Evolutionary conservation across 2,888 invertebrate genomes (phyloP).

Genomic region (Drosophila mercatorum): DNA sequence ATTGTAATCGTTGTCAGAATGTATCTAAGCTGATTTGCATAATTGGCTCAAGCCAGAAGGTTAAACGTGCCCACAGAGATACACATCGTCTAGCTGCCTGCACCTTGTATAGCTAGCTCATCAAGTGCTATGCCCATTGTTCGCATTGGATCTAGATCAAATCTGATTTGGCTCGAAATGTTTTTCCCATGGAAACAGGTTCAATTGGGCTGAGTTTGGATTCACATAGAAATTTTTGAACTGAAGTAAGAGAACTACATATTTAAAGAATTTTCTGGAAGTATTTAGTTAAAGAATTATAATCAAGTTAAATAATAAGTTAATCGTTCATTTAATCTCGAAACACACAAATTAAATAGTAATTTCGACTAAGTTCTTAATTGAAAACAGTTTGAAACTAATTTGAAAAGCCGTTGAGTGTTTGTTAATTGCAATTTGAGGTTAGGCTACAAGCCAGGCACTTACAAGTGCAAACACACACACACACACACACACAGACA

Average conservation of each 20-base stretch:
- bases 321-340: not conserved
- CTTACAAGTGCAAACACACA: conserved; percentile 8
- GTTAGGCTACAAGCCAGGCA: conserved; percentile 21
- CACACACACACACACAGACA: not conserved
- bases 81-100: not conserved
- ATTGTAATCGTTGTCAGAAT: conserved; percentile 27
- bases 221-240: not conserved
- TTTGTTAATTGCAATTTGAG: conserved; percentile 18
- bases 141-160: not conserved
- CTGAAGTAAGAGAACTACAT: not conserved
- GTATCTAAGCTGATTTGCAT: conserved; percentile 55
- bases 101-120: not conserved
- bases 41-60: conserved; percentile 40
- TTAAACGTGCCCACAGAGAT: not conserved
- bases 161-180: not conserved
- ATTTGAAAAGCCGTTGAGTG: conserved; percentile 4
- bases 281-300: not conserved
- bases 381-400: not conserved
- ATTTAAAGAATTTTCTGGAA: too few relatives aligned
- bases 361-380: not conserved
- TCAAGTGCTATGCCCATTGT: not conserved
- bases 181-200: conserved; percentile 8
- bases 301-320: not conserved
- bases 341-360: not conserved
- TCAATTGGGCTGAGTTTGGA: not conserved